These are phyloP conservation scores for Stichodactyla helianthus DNA, from an alignment of 64 coral and sea anemone genomes.

Conservation along the genomic window DNA sequence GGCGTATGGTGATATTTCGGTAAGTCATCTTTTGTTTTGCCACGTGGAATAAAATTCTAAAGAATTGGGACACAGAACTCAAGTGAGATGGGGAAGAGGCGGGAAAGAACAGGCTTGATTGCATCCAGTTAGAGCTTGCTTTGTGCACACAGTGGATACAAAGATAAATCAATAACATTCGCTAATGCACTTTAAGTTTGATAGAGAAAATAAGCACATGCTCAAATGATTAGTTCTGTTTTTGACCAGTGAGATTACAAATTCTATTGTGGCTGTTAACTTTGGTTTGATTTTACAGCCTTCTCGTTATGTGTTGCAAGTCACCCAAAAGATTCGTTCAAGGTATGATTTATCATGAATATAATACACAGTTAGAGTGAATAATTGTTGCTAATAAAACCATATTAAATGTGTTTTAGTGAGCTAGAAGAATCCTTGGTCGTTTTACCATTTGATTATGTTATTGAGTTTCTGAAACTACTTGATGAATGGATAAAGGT, in stretches of 20 bases:
- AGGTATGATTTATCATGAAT: constrained; percentile 43
- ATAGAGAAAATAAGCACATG: too few relatives aligned
- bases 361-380: not conserved
- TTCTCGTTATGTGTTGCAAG: constrained; percentile 73
- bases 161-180: too few relatives aligned
- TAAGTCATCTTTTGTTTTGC: constrained; percentile 27
- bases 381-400: not conserved
- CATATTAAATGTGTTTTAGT: constrained; percentile 43
- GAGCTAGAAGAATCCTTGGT: constrained; percentile 92
- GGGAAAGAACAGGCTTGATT: too few relatives aligned
- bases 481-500: constrained; percentile 88
- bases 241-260: not conserved
- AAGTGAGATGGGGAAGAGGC: too few relatives aligned
- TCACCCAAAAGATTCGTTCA: constrained; percentile 87
- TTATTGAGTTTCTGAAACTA: constrained; percentile 71
- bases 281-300: constrained; percentile 56
- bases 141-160: too few relatives aligned
- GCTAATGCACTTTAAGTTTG: too few relatives aligned
- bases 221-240: not conserved
- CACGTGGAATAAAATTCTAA: too few relatives aligned
- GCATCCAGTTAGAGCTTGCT: too few relatives aligned
- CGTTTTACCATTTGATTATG: constrained; percentile 84
- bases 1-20: constrained; percentile 76
- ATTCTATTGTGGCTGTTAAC: not conserved
- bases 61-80: too few relatives aligned